A percentile compares a stretch with the other conserved stretches of the same genome.
Conservation (phyloP, 2,797 vertebrate species). For the Scyliorhinus canicula region DNA sequence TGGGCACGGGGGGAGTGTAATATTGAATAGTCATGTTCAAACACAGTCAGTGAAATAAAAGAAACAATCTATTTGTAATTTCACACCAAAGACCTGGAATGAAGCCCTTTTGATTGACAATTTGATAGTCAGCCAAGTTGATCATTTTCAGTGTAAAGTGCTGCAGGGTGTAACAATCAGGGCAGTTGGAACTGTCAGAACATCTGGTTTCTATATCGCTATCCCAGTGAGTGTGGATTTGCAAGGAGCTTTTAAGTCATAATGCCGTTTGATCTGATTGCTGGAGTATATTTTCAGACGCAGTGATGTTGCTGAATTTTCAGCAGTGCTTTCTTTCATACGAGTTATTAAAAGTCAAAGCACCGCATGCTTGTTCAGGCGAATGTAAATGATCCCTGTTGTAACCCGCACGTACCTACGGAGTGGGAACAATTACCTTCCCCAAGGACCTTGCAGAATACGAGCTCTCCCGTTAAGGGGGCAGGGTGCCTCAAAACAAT, state of each 20-base stretch:
- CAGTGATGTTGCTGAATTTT: not conserved
- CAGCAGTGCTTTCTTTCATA: not conserved
- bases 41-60: not conserved
- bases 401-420: too few species aligned
- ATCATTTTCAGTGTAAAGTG: not conserved
- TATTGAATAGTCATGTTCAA: not conserved
- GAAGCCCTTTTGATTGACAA: not conserved
- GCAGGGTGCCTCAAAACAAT: too few species aligned
- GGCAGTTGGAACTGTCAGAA: not conserved
- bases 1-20: not conserved
- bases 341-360: too few species aligned
- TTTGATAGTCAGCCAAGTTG: slow-evolving; percentile 3
- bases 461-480: too few species aligned
- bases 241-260: not conserved
- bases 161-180: not conserved
- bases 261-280: slow-evolving; percentile 7
- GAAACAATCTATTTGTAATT: slow-evolving; percentile 17
- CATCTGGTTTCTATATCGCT: slow-evolving; percentile 18
- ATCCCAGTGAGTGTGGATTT: not conserved
- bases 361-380: not conserved
- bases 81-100: slow-evolving; percentile 3
- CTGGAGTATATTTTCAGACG: not conserved
- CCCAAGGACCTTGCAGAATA: too few species aligned
- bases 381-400: not conserved
- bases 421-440: too few species aligned